Conservation (phyloP, 1,140 invertebrate species). For the Periplaneta americana region DNA sequence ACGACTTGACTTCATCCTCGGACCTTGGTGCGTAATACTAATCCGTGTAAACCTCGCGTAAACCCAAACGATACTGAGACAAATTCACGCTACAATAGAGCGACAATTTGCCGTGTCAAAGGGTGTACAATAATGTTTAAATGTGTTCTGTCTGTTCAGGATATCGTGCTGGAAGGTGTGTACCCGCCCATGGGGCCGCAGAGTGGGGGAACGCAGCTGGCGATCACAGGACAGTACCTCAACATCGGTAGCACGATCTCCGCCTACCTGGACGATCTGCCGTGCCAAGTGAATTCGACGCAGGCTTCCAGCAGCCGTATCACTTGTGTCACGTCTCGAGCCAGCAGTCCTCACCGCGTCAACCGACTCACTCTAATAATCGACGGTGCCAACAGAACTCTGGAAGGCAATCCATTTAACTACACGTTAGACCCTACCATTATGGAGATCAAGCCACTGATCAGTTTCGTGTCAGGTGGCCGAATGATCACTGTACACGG, state of each 20-base stretch:
- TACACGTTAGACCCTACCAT: conserved; percentile 92
- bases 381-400: conserved; percentile 69
- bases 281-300: conserved; percentile 81
- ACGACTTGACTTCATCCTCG: too few relatives aligned
- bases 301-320: conserved; percentile 84
- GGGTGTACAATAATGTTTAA: too few relatives aligned
- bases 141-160: conserved; percentile 36
- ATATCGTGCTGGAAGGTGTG: conserved; percentile 73
- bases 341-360: conserved; percentile 44
- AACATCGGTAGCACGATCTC: conserved; percentile 89
- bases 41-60: too few relatives aligned
- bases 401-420: conserved; percentile 67
- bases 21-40: too few relatives aligned
- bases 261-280: conserved; percentile 82
- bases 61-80: too few relatives aligned
- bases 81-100: too few relatives aligned
- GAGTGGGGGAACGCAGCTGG: conserved; percentile 89
- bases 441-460: conserved; percentile 83
- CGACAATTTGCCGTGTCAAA: too few relatives aligned
- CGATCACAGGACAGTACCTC: conserved; percentile 84
- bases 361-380: conserved; percentile 67
- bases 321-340: conserved; percentile 78
- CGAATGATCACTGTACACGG: conserved; percentile 90
- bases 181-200: conserved; percentile 83
- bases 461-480: conserved; percentile 87